phyloP scores from a whole-genome alignment of 2,888 invertebrate species.

The Lithodes maja region DNA sequence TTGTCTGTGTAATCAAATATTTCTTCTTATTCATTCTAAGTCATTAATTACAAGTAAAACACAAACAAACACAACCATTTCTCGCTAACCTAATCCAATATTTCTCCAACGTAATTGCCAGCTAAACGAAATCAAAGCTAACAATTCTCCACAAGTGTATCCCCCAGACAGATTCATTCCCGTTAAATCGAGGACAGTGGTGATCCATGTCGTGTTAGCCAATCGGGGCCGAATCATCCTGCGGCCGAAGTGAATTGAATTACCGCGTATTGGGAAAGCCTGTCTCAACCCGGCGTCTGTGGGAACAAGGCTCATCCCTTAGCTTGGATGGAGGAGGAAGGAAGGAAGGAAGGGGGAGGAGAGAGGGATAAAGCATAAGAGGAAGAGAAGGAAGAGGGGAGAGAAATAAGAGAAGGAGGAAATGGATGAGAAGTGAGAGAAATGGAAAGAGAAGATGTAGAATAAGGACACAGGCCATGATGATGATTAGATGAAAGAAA shows the following conservation, averaged over 20 bases:
- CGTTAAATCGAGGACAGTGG: background rate
- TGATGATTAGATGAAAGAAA: background rate
- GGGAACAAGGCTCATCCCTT: background rate
- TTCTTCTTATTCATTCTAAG: too few relatives aligned
- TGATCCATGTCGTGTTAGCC: background rate
- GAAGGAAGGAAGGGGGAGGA: background rate
- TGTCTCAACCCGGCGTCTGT: background rate
- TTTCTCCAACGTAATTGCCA: too few relatives aligned
- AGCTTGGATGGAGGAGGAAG: background rate
- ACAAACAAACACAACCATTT: too few relatives aligned
- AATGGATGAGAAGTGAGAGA: conserved; percentile 23
- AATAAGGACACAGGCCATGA: background rate
- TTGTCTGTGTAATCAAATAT: too few relatives aligned
- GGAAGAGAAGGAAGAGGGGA: conserved; percentile 15
- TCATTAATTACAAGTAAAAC: too few relatives aligned
- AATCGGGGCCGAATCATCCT: background rate
- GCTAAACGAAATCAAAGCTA: too few relatives aligned
- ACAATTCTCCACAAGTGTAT: too few relatives aligned
- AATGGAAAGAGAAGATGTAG: background rate
- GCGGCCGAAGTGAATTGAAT: background rate
- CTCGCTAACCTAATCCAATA: too few relatives aligned
- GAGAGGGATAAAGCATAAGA: conserved; percentile 24
- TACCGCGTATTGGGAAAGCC: background rate
- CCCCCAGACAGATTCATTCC: too few relatives aligned
- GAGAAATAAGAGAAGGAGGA: conserved; percentile 18